Base-by-base conservation (phyloP, 2,888 invertebrate species). In the Epirrita christyi region DNA sequence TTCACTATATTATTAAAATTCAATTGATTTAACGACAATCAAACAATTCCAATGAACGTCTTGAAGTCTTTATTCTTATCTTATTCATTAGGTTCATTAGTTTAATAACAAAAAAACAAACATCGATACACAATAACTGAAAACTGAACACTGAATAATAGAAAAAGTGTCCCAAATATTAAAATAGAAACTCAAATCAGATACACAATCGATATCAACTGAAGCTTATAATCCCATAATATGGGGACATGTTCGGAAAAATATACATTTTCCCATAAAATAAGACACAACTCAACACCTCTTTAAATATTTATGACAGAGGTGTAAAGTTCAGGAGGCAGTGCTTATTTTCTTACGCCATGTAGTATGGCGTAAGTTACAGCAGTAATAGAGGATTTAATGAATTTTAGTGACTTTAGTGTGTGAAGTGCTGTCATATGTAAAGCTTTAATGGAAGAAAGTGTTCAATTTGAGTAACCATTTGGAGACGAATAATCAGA, bases 251-350 rank as follows among this genome's bases (percentile, higher is more conserved):
- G 66, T 67, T 70, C 44, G 43, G 45, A 59, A 60, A 61, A 63
- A 63, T 59, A 62, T 52, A 63, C 55, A 61, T 57, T 63, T 55
- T 55, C 48, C 54, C 59, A 67, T 63, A 62, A 63, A 65, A 52
- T 55, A 65, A 55, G 59, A 52, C 61, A 58, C 64, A 78, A 75
- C 74, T 78, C 76, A 74, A 70, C 70, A 67, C 67, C 73, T 76
- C 70, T 71, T 88, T 84, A 85, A 87, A 87, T 88, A 88, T 88
- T 85, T 87, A 88, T 87, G 81, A 82, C 75, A 70, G 73, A 71
- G 78, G 75, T 78, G 72, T 73, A 75, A 36, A 51, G 50, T 27
- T 27, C 6, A 8, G 37, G 38, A 59, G 46, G 1, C 13, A 37
- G 8, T 8, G 27, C 15, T 34, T 9, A 27, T 38, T 51, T 38